Conservation (phyloP, 1,140 invertebrate genomes). For the Drosophila trapezifrons region DNA sequence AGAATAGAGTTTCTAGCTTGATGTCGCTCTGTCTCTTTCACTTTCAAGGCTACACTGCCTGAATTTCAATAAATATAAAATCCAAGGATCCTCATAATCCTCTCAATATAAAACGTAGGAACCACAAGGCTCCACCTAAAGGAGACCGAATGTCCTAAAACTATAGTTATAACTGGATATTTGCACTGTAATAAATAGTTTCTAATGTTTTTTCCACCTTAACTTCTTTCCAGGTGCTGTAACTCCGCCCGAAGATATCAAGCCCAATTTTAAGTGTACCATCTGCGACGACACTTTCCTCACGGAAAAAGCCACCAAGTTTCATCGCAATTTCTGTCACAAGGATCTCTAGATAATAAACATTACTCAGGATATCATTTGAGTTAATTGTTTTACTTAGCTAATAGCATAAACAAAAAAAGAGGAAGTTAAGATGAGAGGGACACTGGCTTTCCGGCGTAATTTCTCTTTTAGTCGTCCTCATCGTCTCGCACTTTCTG, state of each 20-base stretch:
- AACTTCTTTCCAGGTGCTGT: not conserved
- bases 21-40: conserved; percentile 7
- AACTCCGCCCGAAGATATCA: not conserved
- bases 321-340: conserved; percentile 38
- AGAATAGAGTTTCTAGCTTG: too few relatives aligned
- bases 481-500: conserved; percentile 84
- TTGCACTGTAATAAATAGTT: not conserved
- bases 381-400: conserved; percentile 65
- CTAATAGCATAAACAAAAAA: conserved; percentile 53
- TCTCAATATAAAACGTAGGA: too few relatives aligned
- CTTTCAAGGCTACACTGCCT: not conserved
- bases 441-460: not conserved
- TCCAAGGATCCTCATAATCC: not conserved
- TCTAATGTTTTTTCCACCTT: not conserved
- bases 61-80: not conserved
- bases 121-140: too few relatives aligned
- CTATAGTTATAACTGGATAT: not conserved
- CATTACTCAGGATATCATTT: conserved; percentile 7
- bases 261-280: conserved; percentile 8
- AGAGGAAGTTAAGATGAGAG: conserved; percentile 29
- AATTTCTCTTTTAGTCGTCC: conserved; percentile 48
- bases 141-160: too few relatives aligned
- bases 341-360: conserved; percentile 2
- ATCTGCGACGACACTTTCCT: conserved; percentile 23
- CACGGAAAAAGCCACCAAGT: conserved; percentile 34